Evolutionary conservation across 2,113 vertebrate species (phyloP).

Genomic region (Lathamus discolor): DNA sequence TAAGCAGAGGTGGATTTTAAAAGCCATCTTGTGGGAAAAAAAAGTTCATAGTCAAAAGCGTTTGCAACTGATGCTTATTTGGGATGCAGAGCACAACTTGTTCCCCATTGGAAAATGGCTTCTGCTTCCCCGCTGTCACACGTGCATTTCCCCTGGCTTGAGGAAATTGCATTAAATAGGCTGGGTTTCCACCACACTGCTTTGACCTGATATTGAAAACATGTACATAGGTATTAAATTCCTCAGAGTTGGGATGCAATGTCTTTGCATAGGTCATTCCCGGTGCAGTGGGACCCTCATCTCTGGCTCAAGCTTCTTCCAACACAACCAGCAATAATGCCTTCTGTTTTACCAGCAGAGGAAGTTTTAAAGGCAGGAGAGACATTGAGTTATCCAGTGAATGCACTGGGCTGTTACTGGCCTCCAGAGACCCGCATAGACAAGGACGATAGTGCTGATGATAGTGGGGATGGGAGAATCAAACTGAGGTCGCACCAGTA

Average conservation of each 20-base stretch:
- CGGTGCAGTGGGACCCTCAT: neutral
- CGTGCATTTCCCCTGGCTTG: neutral
- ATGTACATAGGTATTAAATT: neutral
- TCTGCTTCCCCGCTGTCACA: neutral
- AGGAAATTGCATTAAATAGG: neutral
- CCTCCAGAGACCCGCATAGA: neutral
- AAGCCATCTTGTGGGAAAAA: neutral
- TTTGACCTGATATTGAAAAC: neutral
- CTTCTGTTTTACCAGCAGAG: neutral
- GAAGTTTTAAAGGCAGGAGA: neutral
- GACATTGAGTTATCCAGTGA: neutral
- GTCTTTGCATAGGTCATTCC: rapidly evolving
- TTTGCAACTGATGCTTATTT: neutral
- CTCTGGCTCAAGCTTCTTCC: neutral
- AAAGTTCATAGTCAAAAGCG: neutral
- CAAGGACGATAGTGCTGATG: neutral
- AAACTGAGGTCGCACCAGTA: neutral
- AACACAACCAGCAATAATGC: neutral
- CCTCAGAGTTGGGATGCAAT: rapidly evolving
- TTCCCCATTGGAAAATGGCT: neutral
- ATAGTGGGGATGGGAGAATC: neutral
- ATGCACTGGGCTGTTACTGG: neutral
- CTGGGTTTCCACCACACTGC: neutral
- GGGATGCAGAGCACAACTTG: neutral
- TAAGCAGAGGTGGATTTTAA: neutral